Evolutionary conservation across 2,113 vertebrate genomes (phyloP).

Genomic region (Pomatostomus ruficeps): DNA sequence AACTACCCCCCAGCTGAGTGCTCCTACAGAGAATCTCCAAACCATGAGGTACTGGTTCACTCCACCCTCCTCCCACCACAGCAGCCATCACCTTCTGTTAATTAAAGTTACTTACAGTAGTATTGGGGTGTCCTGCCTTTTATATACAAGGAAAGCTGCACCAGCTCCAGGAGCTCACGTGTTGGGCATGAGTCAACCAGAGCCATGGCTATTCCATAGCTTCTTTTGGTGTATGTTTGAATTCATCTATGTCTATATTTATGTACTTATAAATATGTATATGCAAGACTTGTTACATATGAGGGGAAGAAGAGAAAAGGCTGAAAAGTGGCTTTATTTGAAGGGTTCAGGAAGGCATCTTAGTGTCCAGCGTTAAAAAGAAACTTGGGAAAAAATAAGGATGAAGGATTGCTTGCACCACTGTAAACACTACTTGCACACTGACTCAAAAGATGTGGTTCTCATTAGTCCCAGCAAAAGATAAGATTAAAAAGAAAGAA

Average conservation of each 20-base stretch:
- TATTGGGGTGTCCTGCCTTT: background rate
- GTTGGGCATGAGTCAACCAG: background rate
- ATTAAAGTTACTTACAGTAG: background rate
- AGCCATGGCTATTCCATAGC: background rate
- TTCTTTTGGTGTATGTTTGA: background rate
- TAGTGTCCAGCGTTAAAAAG: background rate
- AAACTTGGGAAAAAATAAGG: background rate
- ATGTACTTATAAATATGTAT: background rate
- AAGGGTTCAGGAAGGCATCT: background rate
- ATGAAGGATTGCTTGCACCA: background rate
- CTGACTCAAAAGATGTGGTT: fast-evolving
- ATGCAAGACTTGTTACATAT: background rate
- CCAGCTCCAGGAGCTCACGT: background rate
- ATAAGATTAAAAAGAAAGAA: background rate
- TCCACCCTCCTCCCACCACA: background rate
- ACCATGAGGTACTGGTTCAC: background rate
- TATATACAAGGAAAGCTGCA: background rate
- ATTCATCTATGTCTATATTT: background rate
- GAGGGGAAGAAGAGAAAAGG: background rate
- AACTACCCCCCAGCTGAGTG: background rate
- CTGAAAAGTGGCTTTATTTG: background rate
- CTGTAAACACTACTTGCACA: background rate
- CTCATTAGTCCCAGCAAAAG: background rate
- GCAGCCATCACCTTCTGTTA: background rate
- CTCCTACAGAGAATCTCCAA: background rate